Evolutionary conservation across 2,888 invertebrate genomes (phyloP).

Genomic region (Cenopis cana): DNA sequence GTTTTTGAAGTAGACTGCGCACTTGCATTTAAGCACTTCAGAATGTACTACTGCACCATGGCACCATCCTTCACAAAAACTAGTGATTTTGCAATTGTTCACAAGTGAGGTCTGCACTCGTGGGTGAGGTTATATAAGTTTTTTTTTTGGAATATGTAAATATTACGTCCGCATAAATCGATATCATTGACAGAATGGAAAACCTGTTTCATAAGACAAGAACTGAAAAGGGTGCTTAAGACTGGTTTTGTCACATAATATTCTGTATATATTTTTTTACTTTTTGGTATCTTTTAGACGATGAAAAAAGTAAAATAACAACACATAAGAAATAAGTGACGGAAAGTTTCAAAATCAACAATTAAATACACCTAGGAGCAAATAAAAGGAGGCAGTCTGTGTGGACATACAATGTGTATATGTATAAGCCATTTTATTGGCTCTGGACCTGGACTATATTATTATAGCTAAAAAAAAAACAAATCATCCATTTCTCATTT

Average conservation of each 20-base stretch:
- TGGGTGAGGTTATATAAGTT: background rate
- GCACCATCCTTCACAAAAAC: background rate
- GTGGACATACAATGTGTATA: too few relatives aligned
- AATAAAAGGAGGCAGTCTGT: too few relatives aligned
- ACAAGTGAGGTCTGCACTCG: background rate
- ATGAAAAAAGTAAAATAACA: too few relatives aligned
- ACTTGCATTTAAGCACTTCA: slow-evolving; percentile 1
- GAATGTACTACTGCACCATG: background rate
- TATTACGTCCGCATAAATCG: background rate
- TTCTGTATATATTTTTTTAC: background rate
- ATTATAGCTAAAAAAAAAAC: too few relatives aligned
- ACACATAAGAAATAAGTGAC: too few relatives aligned
- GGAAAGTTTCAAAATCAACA: background rate
- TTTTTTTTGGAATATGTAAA: background rate
- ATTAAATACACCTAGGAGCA: background rate
- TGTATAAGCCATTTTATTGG: too few relatives aligned
- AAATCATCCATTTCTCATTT: too few relatives aligned
- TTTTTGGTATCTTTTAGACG: background rate
- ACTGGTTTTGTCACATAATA: background rate
- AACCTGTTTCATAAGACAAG: background rate
- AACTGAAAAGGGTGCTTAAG: background rate
- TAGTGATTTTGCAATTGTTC: background rate
- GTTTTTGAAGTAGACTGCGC: too few relatives aligned
- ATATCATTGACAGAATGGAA: background rate
- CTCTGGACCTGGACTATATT: too few relatives aligned